phyloP scores from a whole-genome alignment of 2,888 invertebrate species.

The Sepiola atlantica region DNA sequence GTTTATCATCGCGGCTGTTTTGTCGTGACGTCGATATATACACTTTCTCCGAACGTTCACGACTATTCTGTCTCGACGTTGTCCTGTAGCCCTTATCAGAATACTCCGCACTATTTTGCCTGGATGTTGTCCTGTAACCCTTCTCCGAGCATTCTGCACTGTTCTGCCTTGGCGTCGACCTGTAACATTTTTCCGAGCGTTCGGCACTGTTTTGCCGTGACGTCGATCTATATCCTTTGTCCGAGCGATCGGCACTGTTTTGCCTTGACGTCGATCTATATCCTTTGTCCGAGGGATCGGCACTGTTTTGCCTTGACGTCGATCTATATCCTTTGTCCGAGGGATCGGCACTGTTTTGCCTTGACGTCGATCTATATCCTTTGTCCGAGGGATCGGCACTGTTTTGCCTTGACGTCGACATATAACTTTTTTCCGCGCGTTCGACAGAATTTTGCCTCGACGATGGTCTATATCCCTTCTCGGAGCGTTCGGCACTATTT shows the following conservation, averaged over 20 bases:
- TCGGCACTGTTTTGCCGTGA: background rate
- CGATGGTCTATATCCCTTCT: background rate
- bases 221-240: background rate
- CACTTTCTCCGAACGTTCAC: background rate
- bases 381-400: background rate
- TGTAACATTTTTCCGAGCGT: background rate
- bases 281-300: background rate
- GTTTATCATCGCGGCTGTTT: background rate
- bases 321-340: background rate
- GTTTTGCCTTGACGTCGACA: background rate
- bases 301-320: background rate
- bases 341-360: background rate
- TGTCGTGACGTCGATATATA: background rate
- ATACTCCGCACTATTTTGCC: background rate
- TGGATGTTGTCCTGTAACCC: background rate
- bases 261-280: background rate
- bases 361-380: background rate
- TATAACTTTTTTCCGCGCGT: background rate
- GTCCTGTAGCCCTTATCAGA: background rate
- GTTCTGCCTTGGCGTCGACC: background rate
- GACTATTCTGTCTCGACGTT: background rate
- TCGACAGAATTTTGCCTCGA: constrained; percentile 4
- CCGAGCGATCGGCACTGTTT: background rate
- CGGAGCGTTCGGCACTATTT: background rate
- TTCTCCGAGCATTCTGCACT: background rate